Conservation (phyloP, 2,113 vertebrate genomes). For the Sceloporus undulatus region DNA sequence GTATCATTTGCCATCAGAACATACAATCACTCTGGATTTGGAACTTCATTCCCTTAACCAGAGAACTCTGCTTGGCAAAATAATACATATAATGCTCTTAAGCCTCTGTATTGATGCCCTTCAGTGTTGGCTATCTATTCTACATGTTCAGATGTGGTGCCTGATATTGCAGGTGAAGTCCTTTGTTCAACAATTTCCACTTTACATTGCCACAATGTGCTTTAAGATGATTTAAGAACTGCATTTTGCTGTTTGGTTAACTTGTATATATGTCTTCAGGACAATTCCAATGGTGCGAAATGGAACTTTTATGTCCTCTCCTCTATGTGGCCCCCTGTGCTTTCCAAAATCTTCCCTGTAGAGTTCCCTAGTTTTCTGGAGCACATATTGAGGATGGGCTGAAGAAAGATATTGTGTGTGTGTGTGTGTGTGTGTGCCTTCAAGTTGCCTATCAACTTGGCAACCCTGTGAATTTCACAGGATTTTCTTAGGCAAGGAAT, state of each 20-base stretch:
- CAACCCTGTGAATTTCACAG: too few species aligned
- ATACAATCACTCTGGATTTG: neutral
- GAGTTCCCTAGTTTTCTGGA: neutral
- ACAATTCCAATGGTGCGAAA: neutral
- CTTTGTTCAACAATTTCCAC: neutral
- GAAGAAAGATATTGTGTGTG: neutral
- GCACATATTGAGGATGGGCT: neutral
- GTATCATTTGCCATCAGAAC: neutral
- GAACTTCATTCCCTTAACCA: neutral
- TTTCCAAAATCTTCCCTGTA: neutral
- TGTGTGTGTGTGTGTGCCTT: too few species aligned
- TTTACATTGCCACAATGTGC: neutral
- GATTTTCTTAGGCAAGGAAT: too few species aligned
- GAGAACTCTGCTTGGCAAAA: neutral
- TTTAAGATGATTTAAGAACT: neutral
- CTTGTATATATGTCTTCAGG: neutral
- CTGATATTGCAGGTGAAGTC: neutral
- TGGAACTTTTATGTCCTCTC: neutral
- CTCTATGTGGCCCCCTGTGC: neutral
- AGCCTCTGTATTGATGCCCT: neutral
- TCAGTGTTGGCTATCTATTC: too few species aligned
- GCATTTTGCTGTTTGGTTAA: neutral
- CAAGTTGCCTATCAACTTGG: too few species aligned
- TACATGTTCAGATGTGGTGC: neutral
- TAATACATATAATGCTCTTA: neutral